Base-by-base conservation (phyloP, 2,888 invertebrate genomes). In the Drosophila leonis region DNA sequence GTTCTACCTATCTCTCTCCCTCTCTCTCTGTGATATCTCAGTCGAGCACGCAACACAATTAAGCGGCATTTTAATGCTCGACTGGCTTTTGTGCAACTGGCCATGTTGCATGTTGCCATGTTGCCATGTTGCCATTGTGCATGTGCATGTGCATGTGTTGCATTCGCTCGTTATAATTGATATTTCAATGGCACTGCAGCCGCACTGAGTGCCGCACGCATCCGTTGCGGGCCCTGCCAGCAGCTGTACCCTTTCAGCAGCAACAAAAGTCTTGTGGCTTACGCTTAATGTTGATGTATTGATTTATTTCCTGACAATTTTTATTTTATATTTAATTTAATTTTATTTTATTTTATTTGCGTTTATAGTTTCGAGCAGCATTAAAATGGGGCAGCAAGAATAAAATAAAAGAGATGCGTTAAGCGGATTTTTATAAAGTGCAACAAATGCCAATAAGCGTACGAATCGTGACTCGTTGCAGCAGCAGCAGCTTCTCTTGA, bases 341-440 rank as follows among this genome's bases (percentile, higher is more conserved):
- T 39, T 39, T 13, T 15, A 24, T 27, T 37, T 48, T n/a, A 8
- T 44, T 7, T 44, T 35, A 8, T 20, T 87, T 87, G 85, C 82
- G 37, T 73, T 85, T 72, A 72, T 65, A 49, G 56, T 64, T 63
- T 39, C 46, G 20, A 63, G 48, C 48, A 10, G 48, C 44, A 44
- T 44, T 44, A 24, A 44, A 10, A 39, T 46, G 20, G 31, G 29
- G 10, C 12, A 31, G 15, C 18, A 35, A 13, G 8, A 33, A 20
- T 18, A 55, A 61, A 42, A 39, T n/a, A 39, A 51, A 56, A 48
- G 52, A 20, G 70, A 76, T 52, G 60, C 73, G 80, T 82, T 85
- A 88, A 90, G 90, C 83, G 90, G 90, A 85, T 85, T 85, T 90
- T 90, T 72, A 83, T 85, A 85, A 88, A 88, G 83, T 90, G 90